phyloP scores from a whole-genome alignment of 2,888 invertebrate genomes.

The Gryllus longicercus region DNA sequence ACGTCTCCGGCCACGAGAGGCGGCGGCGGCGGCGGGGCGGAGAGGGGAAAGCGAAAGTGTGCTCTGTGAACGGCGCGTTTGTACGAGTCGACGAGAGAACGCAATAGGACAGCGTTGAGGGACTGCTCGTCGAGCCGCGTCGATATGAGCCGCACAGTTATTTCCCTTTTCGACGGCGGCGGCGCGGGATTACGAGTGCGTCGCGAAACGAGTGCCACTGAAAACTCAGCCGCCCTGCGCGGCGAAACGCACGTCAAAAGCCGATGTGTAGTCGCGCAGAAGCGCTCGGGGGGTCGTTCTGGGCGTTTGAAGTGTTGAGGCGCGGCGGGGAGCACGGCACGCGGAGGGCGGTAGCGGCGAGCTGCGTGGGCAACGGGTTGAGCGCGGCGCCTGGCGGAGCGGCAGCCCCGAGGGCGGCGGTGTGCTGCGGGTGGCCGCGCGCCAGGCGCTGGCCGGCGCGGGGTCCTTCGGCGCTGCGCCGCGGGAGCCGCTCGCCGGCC shows the following conservation, averaged over 20 bases:
- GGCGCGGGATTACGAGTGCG: neutral
- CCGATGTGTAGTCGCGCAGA: neutral
- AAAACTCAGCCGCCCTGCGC: neutral
- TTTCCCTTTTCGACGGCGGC: too few relatives aligned
- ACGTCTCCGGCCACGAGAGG: neutral
- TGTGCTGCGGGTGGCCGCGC: neutral
- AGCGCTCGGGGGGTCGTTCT: neutral
- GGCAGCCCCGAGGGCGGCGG: neutral
- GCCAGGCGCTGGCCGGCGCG: neutral
- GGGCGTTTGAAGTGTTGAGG: neutral
- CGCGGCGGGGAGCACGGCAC: neutral
- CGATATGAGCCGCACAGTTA: too few relatives aligned
- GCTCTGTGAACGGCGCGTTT: too few relatives aligned
- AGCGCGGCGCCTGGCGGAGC: neutral
- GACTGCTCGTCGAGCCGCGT: too few relatives aligned
- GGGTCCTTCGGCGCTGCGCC: neutral
- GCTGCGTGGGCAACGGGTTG: too few relatives aligned
- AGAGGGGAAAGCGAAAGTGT: too few relatives aligned
- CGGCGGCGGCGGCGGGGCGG: too few relatives aligned
- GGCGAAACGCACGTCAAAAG: neutral
- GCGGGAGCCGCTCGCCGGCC: neutral
- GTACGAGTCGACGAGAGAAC: too few relatives aligned
- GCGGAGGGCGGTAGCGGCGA: too few relatives aligned
- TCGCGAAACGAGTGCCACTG: neutral
- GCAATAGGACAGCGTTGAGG: too few relatives aligned